Base-by-base conservation (phyloP, 2,797 vertebrate species). In the Molossus molossus region DNA sequence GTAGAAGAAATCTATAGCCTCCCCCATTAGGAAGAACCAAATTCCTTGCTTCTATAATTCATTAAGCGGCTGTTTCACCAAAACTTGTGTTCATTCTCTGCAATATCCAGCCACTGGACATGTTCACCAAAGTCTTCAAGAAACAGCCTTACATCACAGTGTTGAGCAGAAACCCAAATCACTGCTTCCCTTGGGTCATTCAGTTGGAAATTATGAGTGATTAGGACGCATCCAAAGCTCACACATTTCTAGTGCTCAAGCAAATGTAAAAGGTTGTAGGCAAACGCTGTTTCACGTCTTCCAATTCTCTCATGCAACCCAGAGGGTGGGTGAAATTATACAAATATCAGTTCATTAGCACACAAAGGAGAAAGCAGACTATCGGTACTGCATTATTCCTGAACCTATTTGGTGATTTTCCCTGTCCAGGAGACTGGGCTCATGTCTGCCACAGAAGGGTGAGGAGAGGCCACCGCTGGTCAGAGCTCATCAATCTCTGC, bases 101-200 rank as follows among this genome's bases (percentile, higher is more conserved):
- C 83, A 80, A 91, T 95, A 91, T 96, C 95, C 29, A 48, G 37
- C 57, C 33, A 50, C 37, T 45, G n/a, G 20, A 69, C 0, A 33
- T 20, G 17, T 58, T 69, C 14, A 64, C 23, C 65, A 45, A 50
- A 5, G 33, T 91, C 77, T 87, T 62, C 48, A 73, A 58, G 27
- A 85, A 94, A 86, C 15, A 91, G 37, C 21, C 3, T 72, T 13
- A 23, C 2, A 20, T 58, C 64, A 65, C 15, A 27, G 37, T 9
- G n/a, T 48, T 18, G 67, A 88, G 55, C 20, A 72, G 80, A 96
- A 90, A 92, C 25, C 64, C 9, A 20, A 80, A 50, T 50, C 33
- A 87, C 14, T 25, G 65, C 77, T 92, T 95, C 75, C 50, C 6
- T 75, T 64, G 21, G 69, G 25, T 85, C 85, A 53, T 92, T 73